Evolutionary conservation across 2,113 vertebrate species (phyloP).

Genomic region (Poicephalus gulielmi): DNA sequence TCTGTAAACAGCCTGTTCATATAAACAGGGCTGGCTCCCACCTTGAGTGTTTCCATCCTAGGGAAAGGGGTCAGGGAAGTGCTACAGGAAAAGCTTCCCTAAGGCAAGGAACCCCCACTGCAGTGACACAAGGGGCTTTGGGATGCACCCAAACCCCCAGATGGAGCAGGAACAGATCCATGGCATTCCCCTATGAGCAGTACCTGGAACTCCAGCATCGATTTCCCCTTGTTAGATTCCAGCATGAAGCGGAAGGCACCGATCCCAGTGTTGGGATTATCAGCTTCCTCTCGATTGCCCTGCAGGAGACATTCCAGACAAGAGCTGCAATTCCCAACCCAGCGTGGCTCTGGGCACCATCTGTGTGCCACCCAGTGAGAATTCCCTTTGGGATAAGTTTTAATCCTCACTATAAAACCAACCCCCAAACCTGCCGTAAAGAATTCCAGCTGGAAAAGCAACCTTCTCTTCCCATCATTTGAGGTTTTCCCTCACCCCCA

Average conservation of each 20-base stretch:
- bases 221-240: conserved; percentile 97
- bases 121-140: not conserved
- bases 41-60: not conserved
- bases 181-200: not conserved
- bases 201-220: conserved; percentile 99
- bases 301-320: conserved; percentile 12
- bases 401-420: too few species aligned
- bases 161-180: not conserved
- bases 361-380: not conserved
- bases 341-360: not conserved
- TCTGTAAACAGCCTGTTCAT: not conserved
- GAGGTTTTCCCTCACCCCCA: not conserved
- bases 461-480: not conserved
- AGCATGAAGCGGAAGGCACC: conserved; percentile 99
- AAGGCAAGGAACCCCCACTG: not conserved
- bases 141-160: not conserved
- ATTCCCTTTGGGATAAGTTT: not conserved
- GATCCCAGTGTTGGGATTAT: conserved; percentile 95
- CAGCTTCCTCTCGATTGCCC: conserved; percentile 94
- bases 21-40: not conserved
- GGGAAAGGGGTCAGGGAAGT: not conserved
- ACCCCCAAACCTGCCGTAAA: too few species aligned
- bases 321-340: not conserved
- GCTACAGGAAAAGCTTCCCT: not conserved
- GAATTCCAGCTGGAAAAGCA: not conserved